Evolutionary conservation across 35 echinoderm and acorn worm species (phyloP), one percentile per base, ranked within the genome.

Genomic region (Acanthaster planci): DNA sequence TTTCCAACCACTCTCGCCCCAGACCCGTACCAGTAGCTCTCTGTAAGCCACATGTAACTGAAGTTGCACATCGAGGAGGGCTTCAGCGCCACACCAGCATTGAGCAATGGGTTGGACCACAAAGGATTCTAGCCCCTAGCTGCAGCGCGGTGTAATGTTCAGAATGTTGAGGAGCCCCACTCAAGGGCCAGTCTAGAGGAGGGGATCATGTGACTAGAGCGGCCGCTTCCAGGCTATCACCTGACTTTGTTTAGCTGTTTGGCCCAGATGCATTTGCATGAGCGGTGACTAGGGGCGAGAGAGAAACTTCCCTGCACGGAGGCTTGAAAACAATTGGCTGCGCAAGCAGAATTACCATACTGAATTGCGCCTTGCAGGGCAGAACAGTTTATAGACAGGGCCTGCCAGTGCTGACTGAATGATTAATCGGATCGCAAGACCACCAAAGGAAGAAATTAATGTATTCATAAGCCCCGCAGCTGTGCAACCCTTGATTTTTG

Each of bases 261-360:
- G 64, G 64, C 64, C 64, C 30, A 72, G 64, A 72, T 72, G 34
- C 64, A 72, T 72, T 35, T 72, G 14, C 34, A 30, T 72, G 12
- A 9, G 14, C 26, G 21, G 34, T 29, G 64, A 72, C 26, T 72
- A 21, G n/a, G n/a, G n/a, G n/a, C n/a, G n/a, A n/a, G 10, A 72
- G 30, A 72, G 22, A 34, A 72, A 26, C 19, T 72, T 16, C 2
- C 26, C 14, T 14, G 29, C 34, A 72, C 30, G 64, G 27, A 60
- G 34, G 64, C 64, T 34, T 72, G 64, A 72, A 26, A 72, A 15
- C 2, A 47, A 35, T 36, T 29, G 64, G 22, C 64, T 72, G 8
- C 30, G 8, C 64, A 0, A 22, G 57, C 27, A 12, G 22, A 31
- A 31, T 72, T 35, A 72, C 64, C 34, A 72, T 72, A 72, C 64